Evolutionary conservation across 2,113 vertebrate species (phyloP).

Genomic region (Bubo scandiacus): DNA sequence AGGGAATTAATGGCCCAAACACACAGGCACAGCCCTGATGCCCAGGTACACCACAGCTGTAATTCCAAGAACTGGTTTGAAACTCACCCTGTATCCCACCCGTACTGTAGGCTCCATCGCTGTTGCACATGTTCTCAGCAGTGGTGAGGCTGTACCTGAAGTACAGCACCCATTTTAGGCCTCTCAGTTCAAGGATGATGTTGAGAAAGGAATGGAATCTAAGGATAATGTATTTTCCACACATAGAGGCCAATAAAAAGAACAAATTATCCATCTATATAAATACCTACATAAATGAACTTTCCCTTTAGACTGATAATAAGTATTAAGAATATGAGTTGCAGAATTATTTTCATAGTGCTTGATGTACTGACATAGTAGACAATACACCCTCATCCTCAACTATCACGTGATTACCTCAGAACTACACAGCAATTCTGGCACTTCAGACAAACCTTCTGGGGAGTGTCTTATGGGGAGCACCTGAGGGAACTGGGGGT

Average conservation of each 20-base stretch:
- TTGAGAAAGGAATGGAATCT: not conserved
- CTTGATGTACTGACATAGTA: not conserved
- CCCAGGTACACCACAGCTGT: not conserved
- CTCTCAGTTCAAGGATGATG: not conserved
- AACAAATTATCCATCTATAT: not conserved
- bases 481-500: too few relatives aligned
- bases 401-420: not conserved
- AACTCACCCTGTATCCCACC: not conserved
- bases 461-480: too few relatives aligned
- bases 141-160: not conserved
- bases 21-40: not conserved
- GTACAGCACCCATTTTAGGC: not conserved
- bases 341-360: not conserved
- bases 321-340: not conserved
- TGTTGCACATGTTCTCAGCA: not conserved
- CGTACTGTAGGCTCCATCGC: rapidly evolving
- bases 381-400: not conserved
- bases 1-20: not conserved
- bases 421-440: not conserved
- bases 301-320: not conserved
- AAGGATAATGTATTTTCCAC: not conserved
- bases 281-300: not conserved
- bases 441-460: not conserved
- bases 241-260: not conserved
- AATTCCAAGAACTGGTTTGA: not conserved